Evolutionary conservation across 2,113 vertebrate species (phyloP), one percentile per base, ranked within the genome.

Genomic region (Pelusios castaneus): DNA sequence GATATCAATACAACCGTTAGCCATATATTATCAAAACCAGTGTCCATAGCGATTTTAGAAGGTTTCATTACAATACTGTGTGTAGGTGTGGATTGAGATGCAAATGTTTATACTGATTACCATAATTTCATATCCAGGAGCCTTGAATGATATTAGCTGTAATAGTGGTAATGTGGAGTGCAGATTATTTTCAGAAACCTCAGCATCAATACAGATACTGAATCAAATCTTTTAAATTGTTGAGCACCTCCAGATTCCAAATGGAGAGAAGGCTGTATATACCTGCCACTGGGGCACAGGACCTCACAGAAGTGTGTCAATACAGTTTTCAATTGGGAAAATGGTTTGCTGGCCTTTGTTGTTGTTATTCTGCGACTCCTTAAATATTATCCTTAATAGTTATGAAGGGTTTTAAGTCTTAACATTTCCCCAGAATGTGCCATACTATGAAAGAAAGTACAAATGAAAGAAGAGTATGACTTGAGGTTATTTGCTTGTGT

Each of bases 21-120:
- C 91, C 95, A 90, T 83, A 83, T 75, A 82, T 97, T 98, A 97
- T 91, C 96, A 93, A 97, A 98, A 96, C 98, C 98, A 94, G 98
- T 91, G 97, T 97, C 98, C 97, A 81, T 54, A 87, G 98, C 95
- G 76, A 94, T 76, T 85, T 47, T 8, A n/a, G 94, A 34, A 96
- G 98, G 97, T 97, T 98, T 97, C 97, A 88, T 97, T 95, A 87
- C 1, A 10, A 70, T 45, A n/a, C 63, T 41, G 29, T 0, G 2
- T 4, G 89, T 1, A 87, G 87, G 84, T 4, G 8, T 3, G 76
- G 89, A 76, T 6, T 19, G 27, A 41, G 95, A 89, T 19, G 94
- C 82, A 80, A 77, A 84, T 10, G 67, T 3, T 80, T 8, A 2
- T 2, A 10, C 82, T 8, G n/a, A 51, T 90, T 51, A 52, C 13